Percentiles rank a stretch among this genome's conserved stretches.
These are phyloP conservation scores for Exocentrus adspersus DNA, from an alignment of 2,888 invertebrate genomes.

Conservation along the genomic window DNA sequence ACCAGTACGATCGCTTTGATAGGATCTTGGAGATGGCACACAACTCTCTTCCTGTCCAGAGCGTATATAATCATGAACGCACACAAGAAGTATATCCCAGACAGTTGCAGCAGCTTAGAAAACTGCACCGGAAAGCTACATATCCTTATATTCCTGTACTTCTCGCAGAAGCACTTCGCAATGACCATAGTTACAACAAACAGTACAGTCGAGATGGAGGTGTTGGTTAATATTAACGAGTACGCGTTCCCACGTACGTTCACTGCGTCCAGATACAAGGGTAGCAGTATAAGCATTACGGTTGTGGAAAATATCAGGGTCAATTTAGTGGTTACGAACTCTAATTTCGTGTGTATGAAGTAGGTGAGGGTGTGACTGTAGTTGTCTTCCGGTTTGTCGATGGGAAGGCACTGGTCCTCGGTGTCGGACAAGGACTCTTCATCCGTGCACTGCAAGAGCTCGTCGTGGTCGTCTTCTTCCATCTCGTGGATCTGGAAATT, in stretches of 20 bases:
- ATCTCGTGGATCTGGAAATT: slow-evolving; percentile 16
- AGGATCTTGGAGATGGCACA: slow-evolving; percentile 72
- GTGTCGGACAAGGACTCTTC: slow-evolving; percentile 60
- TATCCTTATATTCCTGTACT: slow-evolving; percentile 51
- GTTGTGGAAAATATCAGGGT: slow-evolving; percentile 64
- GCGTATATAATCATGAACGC: slow-evolving; percentile 66
- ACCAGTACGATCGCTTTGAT: slow-evolving; percentile 69
- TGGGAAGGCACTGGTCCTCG: slow-evolving; percentile 56
- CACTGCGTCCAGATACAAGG: slow-evolving; percentile 64
- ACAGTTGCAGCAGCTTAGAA: slow-evolving; percentile 61
- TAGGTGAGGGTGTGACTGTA: slow-evolving; percentile 49
- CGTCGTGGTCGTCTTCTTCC: slow-evolving; percentile 59
- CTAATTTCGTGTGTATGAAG: slow-evolving; percentile 59
- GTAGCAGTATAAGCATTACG: slow-evolving; percentile 65
- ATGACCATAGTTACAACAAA: slow-evolving; percentile 51
- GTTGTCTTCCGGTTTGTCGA: slow-evolving; percentile 53
- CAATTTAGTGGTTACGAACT: slow-evolving; percentile 64
- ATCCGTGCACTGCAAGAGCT: slow-evolving; percentile 58
- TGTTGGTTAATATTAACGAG: slow-evolving; percentile 55
- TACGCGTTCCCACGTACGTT: slow-evolving; percentile 58
- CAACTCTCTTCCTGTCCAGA: slow-evolving; percentile 66
- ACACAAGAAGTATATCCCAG: slow-evolving; percentile 63
- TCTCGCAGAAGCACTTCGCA: slow-evolving; percentile 51
- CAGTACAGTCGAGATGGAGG: slow-evolving; percentile 50
- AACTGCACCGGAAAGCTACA: slow-evolving; percentile 61